These are phyloP conservation scores for Nasua narica DNA, from an alignment of 2,797 vertebrate genomes.

Conservation along the genomic window DNA sequence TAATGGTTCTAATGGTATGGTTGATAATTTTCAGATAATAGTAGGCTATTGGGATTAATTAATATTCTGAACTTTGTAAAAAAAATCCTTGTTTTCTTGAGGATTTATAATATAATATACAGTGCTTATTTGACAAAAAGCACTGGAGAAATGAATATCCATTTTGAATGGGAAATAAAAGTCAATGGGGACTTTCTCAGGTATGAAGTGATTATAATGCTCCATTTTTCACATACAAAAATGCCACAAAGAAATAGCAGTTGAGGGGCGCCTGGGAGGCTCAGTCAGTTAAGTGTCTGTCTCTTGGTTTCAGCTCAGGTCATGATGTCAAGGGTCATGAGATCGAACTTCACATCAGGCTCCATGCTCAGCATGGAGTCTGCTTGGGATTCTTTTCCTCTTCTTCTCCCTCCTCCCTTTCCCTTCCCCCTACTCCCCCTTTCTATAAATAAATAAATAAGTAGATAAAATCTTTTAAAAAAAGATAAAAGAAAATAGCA, in stretches of 20 bases:
- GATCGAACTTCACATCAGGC: too few relatives aligned
- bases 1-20: background rate
- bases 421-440: too few relatives aligned
- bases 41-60: background rate
- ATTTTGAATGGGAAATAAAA: slow-evolving; percentile 28
- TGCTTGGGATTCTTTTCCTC: too few relatives aligned
- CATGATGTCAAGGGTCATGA: too few relatives aligned
- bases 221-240: background rate
- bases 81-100: slow-evolving; percentile 25
- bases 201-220: background rate
- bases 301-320: too few relatives aligned
- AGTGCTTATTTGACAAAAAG: background rate
- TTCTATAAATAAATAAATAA: too few relatives aligned
- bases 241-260: background rate
- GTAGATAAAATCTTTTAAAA: too few relatives aligned
- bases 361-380: too few relatives aligned
- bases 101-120: background rate
- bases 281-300: too few relatives aligned
- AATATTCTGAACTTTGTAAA: slow-evolving; percentile 17
- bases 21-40: slow-evolving; percentile 7
- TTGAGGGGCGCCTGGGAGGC: background rate
- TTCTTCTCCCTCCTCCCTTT: too few relatives aligned
- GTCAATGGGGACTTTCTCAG: background rate
- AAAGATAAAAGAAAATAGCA: background rate
- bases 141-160: background rate